Evolutionary conservation across 2,888 invertebrate species (phyloP).

Genomic region (Choreutis nemorana): DNA sequence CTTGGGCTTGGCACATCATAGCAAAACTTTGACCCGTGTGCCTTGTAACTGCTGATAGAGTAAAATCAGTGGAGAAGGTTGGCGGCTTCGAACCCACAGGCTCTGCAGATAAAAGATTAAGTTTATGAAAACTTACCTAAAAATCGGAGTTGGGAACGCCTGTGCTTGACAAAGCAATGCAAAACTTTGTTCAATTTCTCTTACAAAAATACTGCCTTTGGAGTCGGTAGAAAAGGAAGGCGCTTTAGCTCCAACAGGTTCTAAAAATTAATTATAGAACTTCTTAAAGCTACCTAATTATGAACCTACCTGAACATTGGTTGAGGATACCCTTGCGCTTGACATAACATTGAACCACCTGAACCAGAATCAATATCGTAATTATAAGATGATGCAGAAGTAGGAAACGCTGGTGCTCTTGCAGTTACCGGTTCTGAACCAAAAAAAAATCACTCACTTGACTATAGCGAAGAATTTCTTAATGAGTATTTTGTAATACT

Average conservation of each 20-base stretch:
- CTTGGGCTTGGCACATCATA: conserved; percentile 76
- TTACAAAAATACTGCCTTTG: conserved; percentile 70
- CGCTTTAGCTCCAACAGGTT: conserved; percentile 70
- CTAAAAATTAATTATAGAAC: conserved; percentile 37
- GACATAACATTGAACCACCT: conserved; percentile 60
- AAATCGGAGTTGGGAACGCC: conserved; percentile 70
- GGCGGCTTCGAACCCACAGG: conserved; percentile 70
- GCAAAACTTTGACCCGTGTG: conserved; percentile 64
- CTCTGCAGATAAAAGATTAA: conserved; percentile 39
- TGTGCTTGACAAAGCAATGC: conserved; percentile 71
- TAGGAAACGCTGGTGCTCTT: conserved; percentile 57
- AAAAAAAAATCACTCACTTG: conserved; percentile 64
- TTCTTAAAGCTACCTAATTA: conserved; percentile 11
- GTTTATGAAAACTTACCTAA: conserved; percentile 60
- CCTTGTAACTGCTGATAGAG: conserved; percentile 67
- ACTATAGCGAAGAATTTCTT: conserved; percentile 72
- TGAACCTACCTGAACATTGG: conserved; percentile 74
- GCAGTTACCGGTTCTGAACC: conserved; percentile 58
- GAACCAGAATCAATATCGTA: conserved; percentile 41
- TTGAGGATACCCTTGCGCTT: conserved; percentile 69
- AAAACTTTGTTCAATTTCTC: conserved; percentile 63
- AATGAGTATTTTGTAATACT: too few species aligned
- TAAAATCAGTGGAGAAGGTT: conserved; percentile 67
- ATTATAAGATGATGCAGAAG: conserved; percentile 58
- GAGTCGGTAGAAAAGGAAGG: conserved; percentile 70